Evolutionary conservation across 2,113 vertebrate genomes (phyloP), one percentile per base, ranked within the genome.

Genomic region (Carettochelys insculpta): DNA sequence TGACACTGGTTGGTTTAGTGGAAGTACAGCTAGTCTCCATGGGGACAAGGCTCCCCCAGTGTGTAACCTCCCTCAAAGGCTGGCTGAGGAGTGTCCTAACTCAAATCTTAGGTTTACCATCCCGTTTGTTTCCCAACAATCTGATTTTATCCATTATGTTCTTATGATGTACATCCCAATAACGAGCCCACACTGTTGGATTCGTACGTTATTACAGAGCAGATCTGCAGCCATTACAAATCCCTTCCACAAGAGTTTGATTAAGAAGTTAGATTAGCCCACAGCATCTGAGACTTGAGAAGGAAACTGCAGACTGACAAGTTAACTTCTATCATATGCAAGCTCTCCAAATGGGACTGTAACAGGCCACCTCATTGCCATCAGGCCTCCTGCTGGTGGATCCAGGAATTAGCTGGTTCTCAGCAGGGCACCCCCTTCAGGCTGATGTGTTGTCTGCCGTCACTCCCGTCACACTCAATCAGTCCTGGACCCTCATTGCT

Each of bases 81-180:
- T 89, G 79, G 16, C n/a, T 79, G 5, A 8, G 87, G 78, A 34
- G 14, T 83, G 58, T 87, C 86, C 68, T 89, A 87, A 82, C 19
- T 53, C 80, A 22, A 71, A 34, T 61, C 14, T 34, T 61, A 61
- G 56, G 29, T 19, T 11, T 86, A 87, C 52, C 84, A 92, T 92
- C 51, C 38, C 80, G 3, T 82, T 17, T 92, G 87, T 95, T 86
- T 87, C 75, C 61, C 51, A 41, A 41, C 61, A 41, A 22, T 9
- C n/a, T 83, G 86, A 79, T 89, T 93, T 88, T 61, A 82, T 71
- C 17, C n/a, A 52, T 58, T 13, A 34, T 77, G 92, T 4, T 20
- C 89, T 38, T 48, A 90, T 12, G 84, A 90, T 61, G 93, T 84
- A 82, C 80, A 79, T 82, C 27, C 58, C 68, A 71, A 5, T 93